A percentile compares a stretch with the other conserved stretches of the same genome.
Evolutionary conservation across 2,888 invertebrate species (phyloP).

Genomic region (Baronia brevicornis): DNA sequence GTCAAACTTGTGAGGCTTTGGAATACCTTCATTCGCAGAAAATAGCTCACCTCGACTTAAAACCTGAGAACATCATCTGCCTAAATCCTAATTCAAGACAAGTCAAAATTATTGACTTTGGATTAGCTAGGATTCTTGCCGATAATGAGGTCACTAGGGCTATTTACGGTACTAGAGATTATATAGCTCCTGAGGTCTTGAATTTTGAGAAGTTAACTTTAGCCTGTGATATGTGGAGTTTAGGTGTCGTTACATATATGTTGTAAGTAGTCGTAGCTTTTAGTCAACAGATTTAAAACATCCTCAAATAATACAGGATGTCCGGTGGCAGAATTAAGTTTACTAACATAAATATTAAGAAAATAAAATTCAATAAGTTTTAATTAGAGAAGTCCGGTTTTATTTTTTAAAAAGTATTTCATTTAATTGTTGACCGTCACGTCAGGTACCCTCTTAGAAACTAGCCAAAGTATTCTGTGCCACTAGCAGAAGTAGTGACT

Average conservation of each 20-base stretch:
- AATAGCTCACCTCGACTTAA: slow-evolving; percentile 92
- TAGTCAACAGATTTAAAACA: no score
- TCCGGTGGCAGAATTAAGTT: no score
- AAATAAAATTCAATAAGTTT: no score
- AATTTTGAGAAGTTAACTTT: slow-evolving; percentile 91
- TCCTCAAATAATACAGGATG: no score
- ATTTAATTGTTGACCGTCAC: no score
- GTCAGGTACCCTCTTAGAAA: no score
- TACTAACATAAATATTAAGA: no score
- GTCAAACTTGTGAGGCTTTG: slow-evolving; percentile 94
- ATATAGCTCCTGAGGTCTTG: slow-evolving; percentile 94
- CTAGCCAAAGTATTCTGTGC: no score
- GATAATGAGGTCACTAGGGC: slow-evolving; percentile 31
- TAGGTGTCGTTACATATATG: slow-evolving; percentile 95
- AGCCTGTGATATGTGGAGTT: slow-evolving; percentile 95
- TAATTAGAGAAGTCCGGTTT: no score
- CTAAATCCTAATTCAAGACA: slow-evolving; percentile 87
- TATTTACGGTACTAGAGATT: slow-evolving; percentile 93
- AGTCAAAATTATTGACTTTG: slow-evolving; percentile 96
- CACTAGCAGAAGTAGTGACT: no score
- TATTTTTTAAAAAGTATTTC: no score
- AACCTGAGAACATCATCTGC: slow-evolving; percentile 98
- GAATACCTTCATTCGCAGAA: slow-evolving; percentile 90
- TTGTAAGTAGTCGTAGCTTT: no score
- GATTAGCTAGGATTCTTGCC: slow-evolving; percentile 76